Evolutionary conservation across 2,797 vertebrate species (phyloP), one percentile per base, ranked within the genome.

Genomic region (Enteromius afrohamiltoni): DNA sequence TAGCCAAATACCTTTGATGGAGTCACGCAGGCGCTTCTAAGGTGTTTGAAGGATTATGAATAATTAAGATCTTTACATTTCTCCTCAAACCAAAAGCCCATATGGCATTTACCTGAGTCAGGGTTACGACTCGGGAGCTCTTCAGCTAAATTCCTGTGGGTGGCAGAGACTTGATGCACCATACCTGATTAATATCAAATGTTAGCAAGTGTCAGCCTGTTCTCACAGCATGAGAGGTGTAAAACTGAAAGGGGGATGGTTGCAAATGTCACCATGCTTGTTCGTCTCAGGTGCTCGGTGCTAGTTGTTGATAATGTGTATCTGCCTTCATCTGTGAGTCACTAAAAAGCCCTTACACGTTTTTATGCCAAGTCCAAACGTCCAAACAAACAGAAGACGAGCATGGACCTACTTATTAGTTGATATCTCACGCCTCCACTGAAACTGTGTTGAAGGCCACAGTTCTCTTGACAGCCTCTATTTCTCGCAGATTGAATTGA

Each of bases 101-200:
- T 79, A 16, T 80, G 42, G 60, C 77, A 86, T 86, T 83, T 77
- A 47, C 77, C 70, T 73, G 76, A 69, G 70, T 79, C 21, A 55
- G 11, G 69, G 74, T 85, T 51, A 83, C 16, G 31, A 31, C 79
- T 68, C 58, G 40, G 40, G 80, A 78, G 76, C 42, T 23, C 45
- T 79, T 74, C n/a, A 58, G 40, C 74, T 68, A 40, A 75, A 51
- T 60, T 37, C 7, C 76, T 82, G 51, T 80, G 42, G 73, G 34
- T 58, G 70, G 76, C 49, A 79, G 79, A 81, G 77, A 14, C 73
- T 58, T 31, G 79, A 34, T 83, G 78, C 53, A 85, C 85, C 84
- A 74, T 74, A 77, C 55, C 82, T 79, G 70, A 88, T 85, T 87
- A 86, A 88, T 88, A 87, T 87, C 53, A 79, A 88, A 86, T 87